Conservation (phyloP, 2,888 invertebrate genomes). For the Plagiodera versicolora region DNA sequence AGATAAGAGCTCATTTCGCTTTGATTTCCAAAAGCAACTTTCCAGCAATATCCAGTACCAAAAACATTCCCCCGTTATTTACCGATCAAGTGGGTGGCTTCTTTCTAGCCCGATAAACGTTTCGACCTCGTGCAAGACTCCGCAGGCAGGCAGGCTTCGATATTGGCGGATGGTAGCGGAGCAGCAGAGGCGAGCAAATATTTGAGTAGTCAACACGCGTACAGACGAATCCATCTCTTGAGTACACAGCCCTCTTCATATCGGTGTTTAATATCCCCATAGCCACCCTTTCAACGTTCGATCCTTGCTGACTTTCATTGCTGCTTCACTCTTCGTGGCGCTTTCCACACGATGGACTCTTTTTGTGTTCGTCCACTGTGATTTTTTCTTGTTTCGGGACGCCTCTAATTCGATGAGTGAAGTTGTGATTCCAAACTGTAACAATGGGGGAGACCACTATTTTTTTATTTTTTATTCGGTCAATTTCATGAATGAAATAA, state of each 20-base stretch:
- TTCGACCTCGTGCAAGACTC: conserved; percentile 45
- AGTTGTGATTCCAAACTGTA: too few species aligned
- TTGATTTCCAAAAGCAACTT: too few species aligned
- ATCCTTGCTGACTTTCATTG: conserved; percentile 15
- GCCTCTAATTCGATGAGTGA: too few species aligned
- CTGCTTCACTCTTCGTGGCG: too few species aligned
- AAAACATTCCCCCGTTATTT: conserved; percentile 23
- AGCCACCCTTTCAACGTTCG: conserved; percentile 13
- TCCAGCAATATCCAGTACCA: too few species aligned
- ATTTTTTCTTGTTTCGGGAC: conserved; percentile 14
- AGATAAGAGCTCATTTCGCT: too few species aligned
- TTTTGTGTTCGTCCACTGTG: conserved; percentile 4
- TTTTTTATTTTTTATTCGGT: too few species aligned
- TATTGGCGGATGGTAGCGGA: conserved; percentile 47
- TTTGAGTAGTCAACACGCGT: conserved; percentile 55
- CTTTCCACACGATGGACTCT: conserved; percentile 21
- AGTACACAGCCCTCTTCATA: conserved; percentile 54
- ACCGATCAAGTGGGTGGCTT: conserved; percentile 24
- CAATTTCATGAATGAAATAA: too few species aligned
- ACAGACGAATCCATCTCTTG: conserved; percentile 49
- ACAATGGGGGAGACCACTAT: too few species aligned
- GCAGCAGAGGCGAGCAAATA: conserved; percentile 49
- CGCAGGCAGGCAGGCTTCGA: conserved; percentile 34
- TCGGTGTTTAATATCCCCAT: conserved; percentile 40
- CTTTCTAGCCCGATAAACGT: conserved; percentile 30